Conservation (phyloP, 2,113 vertebrate species). For the Microcebus ravelobensis region DNA sequence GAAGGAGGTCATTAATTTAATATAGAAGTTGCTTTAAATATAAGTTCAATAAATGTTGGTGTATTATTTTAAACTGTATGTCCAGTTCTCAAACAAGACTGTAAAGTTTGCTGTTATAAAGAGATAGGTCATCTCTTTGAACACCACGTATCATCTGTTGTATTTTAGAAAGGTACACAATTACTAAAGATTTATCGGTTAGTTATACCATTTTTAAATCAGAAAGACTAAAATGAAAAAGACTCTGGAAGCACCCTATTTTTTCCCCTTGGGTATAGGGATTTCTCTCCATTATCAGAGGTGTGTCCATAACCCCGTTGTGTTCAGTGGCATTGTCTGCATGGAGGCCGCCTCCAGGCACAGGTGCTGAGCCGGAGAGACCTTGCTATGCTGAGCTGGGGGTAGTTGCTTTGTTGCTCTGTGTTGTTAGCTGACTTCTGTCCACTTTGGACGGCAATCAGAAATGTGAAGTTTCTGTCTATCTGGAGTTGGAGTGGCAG, state of each 20-base stretch:
- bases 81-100: not conserved
- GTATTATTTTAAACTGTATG: not conserved
- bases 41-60: not conserved
- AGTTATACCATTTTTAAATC: not conserved
- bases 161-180: not conserved
- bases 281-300: not conserved
- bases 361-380: not conserved
- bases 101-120: not conserved
- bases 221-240: not conserved
- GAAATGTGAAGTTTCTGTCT: not conserved
- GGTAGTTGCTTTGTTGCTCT: not conserved
- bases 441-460: not conserved
- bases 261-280: not conserved
- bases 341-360: not conserved
- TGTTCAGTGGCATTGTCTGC: not conserved
- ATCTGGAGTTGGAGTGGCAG: not conserved
- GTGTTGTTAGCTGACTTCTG: not conserved
- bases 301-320: not conserved
- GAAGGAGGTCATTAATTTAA: slow-evolving; percentile 3
- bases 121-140: not conserved
- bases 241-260: not conserved
- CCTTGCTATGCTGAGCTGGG: not conserved
- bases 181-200: not conserved
- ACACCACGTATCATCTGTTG: not conserved
- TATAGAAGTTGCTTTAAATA: not conserved